Conservation (phyloP, 2,888 invertebrate species). For the Melanchra persicariae region DNA sequence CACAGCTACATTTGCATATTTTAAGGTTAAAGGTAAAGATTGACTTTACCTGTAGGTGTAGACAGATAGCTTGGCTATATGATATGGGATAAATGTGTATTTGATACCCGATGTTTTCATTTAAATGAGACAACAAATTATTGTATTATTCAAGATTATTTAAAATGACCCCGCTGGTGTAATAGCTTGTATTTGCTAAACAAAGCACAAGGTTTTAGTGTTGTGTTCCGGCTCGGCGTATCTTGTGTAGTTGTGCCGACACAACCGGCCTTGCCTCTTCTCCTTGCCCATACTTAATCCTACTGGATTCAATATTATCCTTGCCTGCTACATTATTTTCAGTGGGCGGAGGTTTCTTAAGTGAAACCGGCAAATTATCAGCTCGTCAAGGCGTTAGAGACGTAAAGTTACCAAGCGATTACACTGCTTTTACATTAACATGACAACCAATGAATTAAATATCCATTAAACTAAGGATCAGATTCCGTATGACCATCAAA, state of each 20-base stretch:
- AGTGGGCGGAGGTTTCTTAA: slow-evolving; percentile 2
- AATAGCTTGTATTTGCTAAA: slow-evolving; percentile 66
- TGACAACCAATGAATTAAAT: slow-evolving; percentile 51
- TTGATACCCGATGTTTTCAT: slow-evolving; percentile 18
- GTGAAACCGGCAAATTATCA: slow-evolving; percentile 7
- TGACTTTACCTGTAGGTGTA: slow-evolving; percentile 59
- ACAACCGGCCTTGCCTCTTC: slow-evolving; percentile 55
- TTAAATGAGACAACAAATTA: slow-evolving; percentile 51
- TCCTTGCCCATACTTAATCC: slow-evolving; percentile 56
- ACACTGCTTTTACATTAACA: slow-evolving; percentile 34
- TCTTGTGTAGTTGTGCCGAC: slow-evolving; percentile 54
- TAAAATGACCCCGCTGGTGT: slow-evolving; percentile 60
- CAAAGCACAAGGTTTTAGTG: slow-evolving; percentile 68
- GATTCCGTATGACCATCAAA: slow-evolving; percentile 70
- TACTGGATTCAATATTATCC: slow-evolving; percentile 52
- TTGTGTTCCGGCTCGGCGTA: slow-evolving; percentile 64
- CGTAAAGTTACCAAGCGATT: slow-evolving; percentile 3
- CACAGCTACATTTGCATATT: slow-evolving; percentile 62
- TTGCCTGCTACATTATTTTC: slow-evolving; percentile 15
- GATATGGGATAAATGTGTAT: slow-evolving; percentile 34
- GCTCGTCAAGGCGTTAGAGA: neutral
- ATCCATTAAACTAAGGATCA: slow-evolving; percentile 52
- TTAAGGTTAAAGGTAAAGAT: slow-evolving; percentile 68
- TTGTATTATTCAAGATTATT: slow-evolving; percentile 59
- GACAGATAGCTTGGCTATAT: slow-evolving; percentile 28